Evolutionary conservation across 1,140 invertebrate genomes (phyloP).

Genomic region (Batillaria attramentaria): DNA sequence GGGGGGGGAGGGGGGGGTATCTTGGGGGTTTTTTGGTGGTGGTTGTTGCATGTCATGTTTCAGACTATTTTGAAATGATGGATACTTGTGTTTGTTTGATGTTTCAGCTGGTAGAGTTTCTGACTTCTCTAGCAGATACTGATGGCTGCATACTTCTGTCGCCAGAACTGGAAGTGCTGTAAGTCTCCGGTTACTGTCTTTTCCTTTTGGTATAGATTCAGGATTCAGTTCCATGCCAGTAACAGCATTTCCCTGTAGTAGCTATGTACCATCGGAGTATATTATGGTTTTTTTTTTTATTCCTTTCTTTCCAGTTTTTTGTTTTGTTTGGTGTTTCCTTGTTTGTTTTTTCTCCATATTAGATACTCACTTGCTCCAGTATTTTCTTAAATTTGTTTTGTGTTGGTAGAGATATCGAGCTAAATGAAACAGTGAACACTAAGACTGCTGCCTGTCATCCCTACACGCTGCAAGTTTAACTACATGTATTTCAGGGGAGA

Average conservation of each 20-base stretch:
- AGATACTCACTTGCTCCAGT: not conserved
- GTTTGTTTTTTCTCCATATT: not conserved
- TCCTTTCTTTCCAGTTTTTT: not conserved
- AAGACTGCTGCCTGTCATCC: too few relatives aligned
- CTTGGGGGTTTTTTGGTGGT: not conserved
- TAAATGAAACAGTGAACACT: too few relatives aligned
- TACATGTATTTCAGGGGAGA: conserved; percentile 1
- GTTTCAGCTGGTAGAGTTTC: conserved; percentile 3
- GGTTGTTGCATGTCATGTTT: not conserved
- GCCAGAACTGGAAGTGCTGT: not conserved
- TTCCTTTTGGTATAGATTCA: too few relatives aligned
- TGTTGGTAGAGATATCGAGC: not conserved
- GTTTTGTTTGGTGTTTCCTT: not conserved
- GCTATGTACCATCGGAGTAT: too few relatives aligned
- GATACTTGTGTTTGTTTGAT: not conserved
- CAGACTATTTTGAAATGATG: not conserved
- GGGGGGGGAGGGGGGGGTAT: not conserved
- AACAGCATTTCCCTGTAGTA: too few relatives aligned
- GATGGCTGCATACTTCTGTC: not conserved
- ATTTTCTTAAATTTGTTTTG: not conserved
- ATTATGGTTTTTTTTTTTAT: too few relatives aligned
- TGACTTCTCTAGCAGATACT: not conserved
- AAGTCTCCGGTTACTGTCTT: too few relatives aligned
- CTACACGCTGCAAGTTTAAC: too few relatives aligned
- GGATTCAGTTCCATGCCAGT: too few relatives aligned